Evolutionary conservation across 2,888 invertebrate species (phyloP), one percentile per base, ranked within the genome.

Genomic region (Scaptodrosophila latifasciaeformis): DNA sequence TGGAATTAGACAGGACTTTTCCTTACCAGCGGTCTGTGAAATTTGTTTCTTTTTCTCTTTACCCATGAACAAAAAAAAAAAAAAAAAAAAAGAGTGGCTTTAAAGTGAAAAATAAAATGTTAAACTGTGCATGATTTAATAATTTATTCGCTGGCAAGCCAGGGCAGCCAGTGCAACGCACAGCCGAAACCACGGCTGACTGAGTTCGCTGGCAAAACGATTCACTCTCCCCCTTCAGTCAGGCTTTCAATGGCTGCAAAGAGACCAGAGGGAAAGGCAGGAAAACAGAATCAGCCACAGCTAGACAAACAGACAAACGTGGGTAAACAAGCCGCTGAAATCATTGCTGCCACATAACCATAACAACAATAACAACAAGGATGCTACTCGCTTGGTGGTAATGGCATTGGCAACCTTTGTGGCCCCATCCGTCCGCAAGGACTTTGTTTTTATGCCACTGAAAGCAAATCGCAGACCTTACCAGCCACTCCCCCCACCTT

Each of bases 121-220:
- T 37, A 37, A 37, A 69, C 59, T 51, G 59, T 63, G 54, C 55
- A 75, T 75, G 76, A 75, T 72, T 72, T 72, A 75, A 72, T 72
- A 75, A 72, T 75, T 71, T 72, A 75, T 72, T 75, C 76, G n/a
- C n/a, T n/a, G n/a, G n/a, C 72, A 55, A 70, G 65, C 71, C 60
- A 71, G 67, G 62, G 67, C 61, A 75, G 60, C 34, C 13, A 34
- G 34, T 15, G 34, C 12, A 15, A 34, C 4, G 34, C 13, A 15
- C 12, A 15, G 34, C 34, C 12, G 15, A 15, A 34, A 6, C 31
- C 31, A 31, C 13, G 12, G 67, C 65, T 72, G 69, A 71, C 59
- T 71, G 71, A 62, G 60, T 45, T 46, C 55, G 64, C 59, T 50
- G 34, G n/a, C n/a, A n/a, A n/a, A n/a, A n/a, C n/a, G n/a, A n/a